These are phyloP conservation scores for Drosophila formosana DNA, from an alignment of 2,888 invertebrate genomes.

Conservation along the genomic window DNA sequence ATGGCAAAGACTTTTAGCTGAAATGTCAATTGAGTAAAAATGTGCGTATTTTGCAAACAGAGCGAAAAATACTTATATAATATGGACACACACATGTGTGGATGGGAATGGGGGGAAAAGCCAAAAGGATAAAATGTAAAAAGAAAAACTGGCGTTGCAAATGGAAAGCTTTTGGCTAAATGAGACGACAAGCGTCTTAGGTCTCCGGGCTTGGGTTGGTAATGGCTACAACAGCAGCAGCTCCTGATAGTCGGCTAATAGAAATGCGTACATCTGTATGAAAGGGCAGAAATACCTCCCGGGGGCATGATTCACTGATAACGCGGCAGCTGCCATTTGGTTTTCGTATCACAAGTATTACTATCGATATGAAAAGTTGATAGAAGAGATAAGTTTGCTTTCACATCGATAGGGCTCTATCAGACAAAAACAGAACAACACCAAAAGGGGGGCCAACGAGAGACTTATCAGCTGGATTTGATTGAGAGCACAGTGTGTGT, in stretches of 20 bases:
- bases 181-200: conserved; percentile 35
- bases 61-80: conserved; percentile 54
- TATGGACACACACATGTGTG: conserved; percentile 21
- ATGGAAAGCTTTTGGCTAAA: conserved; percentile 58
- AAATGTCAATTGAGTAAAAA: conserved; percentile 69
- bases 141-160: conserved; percentile 30
- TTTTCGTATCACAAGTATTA: conserved; percentile 16
- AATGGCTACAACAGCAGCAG: conserved; percentile 34
- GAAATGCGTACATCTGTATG: conserved; percentile 42
- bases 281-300: conserved; percentile 35
- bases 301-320: conserved; percentile 53
- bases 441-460: not conserved
- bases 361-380: conserved; percentile 20
- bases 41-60: conserved; percentile 67
- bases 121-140: conserved; percentile 24
- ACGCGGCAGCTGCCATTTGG: conserved; percentile 44
- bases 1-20: conserved; percentile 55
- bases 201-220: conserved; percentile 10
- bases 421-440: not conserved
- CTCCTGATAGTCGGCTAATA: conserved; percentile 55
- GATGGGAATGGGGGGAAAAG: conserved; percentile 3
- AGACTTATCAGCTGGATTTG: conserved; percentile 3
- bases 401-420: conserved; percentile 24
- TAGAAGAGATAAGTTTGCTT: conserved; percentile 12
- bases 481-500: conserved; percentile 2